Percentiles rank a stretch among this genome's conserved stretches.
Conservation (phyloP, 2,888 invertebrate genomes). For the Physocephala rufipes region DNA sequence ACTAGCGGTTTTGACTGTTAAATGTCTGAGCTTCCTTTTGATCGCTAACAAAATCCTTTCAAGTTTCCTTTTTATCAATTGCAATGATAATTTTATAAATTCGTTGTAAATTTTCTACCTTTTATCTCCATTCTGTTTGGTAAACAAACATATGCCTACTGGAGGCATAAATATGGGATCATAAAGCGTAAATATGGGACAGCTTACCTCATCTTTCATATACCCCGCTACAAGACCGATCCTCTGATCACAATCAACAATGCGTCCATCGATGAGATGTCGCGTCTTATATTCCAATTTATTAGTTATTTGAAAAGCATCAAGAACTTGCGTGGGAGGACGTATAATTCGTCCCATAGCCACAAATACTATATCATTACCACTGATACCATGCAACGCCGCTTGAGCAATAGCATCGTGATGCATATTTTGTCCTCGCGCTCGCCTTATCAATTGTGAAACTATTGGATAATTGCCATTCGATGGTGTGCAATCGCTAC, state of each 20-base stretch:
- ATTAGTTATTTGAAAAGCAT: constrained; percentile 73
- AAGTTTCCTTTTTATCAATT: too few species aligned
- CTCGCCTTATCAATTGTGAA: constrained; percentile 67
- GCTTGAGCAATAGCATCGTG: constrained; percentile 67
- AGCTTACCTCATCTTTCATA: constrained; percentile 83
- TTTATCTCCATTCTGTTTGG: too few species aligned
- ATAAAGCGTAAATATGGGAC: too few species aligned
- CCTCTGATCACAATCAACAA: constrained; percentile 90
- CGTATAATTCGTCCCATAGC: constrained; percentile 79
- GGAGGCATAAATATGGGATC: too few species aligned
- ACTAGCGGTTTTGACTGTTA: too few species aligned
- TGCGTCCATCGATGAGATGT: constrained; percentile 87
- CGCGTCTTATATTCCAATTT: constrained; percentile 90
- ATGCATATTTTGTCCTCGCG: constrained; percentile 57
- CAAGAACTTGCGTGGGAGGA: constrained; percentile 75
- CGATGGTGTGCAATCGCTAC: constrained; percentile 69
- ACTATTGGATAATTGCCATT: constrained; percentile 67
- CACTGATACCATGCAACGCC: constrained; percentile 68
- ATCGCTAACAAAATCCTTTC: too few species aligned
- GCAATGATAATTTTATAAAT: too few species aligned
- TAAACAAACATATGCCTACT: too few species aligned
- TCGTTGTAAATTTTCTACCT: too few species aligned
- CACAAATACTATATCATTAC: constrained; percentile 74
- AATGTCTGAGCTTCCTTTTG: too few species aligned
- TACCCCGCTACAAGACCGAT: constrained; percentile 90